Base-by-base conservation (phyloP, 2,888 invertebrate species). In the Adelognathus sp. region DNA sequence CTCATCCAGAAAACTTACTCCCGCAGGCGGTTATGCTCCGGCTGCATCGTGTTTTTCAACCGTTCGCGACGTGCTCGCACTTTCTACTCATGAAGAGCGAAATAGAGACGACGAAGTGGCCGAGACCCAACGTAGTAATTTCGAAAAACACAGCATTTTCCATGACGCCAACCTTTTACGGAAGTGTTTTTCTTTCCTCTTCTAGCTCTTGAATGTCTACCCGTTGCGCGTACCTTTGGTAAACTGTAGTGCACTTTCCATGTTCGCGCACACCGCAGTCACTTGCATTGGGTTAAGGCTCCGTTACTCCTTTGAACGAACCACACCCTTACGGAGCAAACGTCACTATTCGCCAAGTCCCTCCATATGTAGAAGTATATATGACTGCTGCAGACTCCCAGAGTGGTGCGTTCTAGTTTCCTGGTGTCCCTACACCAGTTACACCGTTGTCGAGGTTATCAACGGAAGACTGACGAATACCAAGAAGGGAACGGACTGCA, bases 101-200 rank as follows among this genome's bases (percentile, higher is more conserved):
- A 41, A 31, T 16, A 24, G 44, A 31, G 9, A 66, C 36, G 39
- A 44, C 44, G 18, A 44, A 9, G 63, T 63, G 56, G 16, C 21
- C n/a, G 56, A 16, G 7, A 5, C 41, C 50, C 14, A 41, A 78
- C 46, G 9, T 50, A 39, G 11, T 46, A 31, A 50, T 66, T 60
- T 29, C 33, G 56, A n/a, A 31, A 36, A 44, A 74, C 24, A 60
- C 52, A 2, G 54, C 50, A 56, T 52, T 63, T 79, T 67, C 72
- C 76, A 50, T 61, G 70, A 39, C 54, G 14, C 63, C 46, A 36
- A 44, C 46, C 46, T 67, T 36, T 36, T 50, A 24, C 50, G 50
- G 21, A n/a, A 50, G 50, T 24, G 14, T 50, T 14, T 29, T 39
- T 61, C 14, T 31, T 31, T 60, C 29, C 31, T 33, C 27, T 18